phyloP scores from a whole-genome alignment of 2,797 vertebrate genomes.

The Premnoplex brunnescens region DNA sequence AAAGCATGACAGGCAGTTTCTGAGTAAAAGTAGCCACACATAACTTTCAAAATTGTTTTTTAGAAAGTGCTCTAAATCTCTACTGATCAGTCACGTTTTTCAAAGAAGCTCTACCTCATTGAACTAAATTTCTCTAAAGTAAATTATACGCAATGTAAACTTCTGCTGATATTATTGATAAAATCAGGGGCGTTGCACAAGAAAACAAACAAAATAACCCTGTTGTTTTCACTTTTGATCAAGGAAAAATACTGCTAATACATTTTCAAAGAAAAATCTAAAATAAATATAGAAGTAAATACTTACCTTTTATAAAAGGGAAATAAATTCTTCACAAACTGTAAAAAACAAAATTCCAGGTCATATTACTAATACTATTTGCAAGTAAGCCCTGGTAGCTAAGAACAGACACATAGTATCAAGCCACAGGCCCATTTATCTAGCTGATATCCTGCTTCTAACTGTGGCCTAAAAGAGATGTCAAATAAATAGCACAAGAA shows the following conservation, averaged over 20 bases:
- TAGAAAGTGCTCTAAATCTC: neutral
- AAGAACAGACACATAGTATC: neutral
- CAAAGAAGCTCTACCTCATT: neutral
- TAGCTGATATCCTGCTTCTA: neutral
- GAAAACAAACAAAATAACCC: neutral
- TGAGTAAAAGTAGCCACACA: conserved; percentile 46
- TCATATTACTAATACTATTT: neutral
- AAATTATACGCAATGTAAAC: neutral
- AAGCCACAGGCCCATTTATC: neutral
- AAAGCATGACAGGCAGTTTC: conserved; percentile 38
- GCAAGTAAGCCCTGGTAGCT: neutral
- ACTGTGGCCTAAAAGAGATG: neutral
- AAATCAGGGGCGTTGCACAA: neutral
- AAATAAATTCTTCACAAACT: neutral
- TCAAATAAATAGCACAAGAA: neutral
- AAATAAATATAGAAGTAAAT: neutral
- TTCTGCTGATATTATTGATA: neutral
- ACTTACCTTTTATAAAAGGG: neutral
- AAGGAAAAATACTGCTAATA: neutral
- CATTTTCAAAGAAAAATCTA: neutral
- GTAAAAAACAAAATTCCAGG: neutral
- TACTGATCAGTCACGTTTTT: neutral
- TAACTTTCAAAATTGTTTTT: conserved; percentile 9
- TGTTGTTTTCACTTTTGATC: neutral
- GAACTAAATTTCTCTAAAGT: neutral